Conservation (phyloP, 2,797 vertebrate species). For the Pantherophis vulpinus region DNA sequence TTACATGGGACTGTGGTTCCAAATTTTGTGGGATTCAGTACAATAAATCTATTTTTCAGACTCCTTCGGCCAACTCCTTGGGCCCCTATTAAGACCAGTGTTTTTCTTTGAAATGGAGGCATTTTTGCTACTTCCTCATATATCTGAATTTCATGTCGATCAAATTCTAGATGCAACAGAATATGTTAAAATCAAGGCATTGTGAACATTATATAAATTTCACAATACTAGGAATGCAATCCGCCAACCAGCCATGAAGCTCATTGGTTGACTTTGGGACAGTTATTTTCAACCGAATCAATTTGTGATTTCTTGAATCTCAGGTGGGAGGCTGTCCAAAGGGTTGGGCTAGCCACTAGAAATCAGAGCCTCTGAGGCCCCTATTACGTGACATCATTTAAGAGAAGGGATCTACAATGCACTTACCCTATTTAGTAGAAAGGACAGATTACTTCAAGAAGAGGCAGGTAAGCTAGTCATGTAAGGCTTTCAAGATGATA, state of each 20-base stretch:
- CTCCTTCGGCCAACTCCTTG: slow-evolving; percentile 97
- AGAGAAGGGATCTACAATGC: background rate
- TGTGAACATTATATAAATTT: background rate
- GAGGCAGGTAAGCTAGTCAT: background rate
- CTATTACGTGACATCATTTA: background rate
- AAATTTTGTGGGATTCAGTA: slow-evolving; percentile 89
- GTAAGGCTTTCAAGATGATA: background rate
- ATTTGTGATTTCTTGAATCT: background rate
- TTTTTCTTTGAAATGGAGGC: slow-evolving; percentile 98
- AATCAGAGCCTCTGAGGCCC: background rate
- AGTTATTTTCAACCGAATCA: background rate
- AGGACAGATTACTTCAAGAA: background rate
- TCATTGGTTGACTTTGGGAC: background rate
- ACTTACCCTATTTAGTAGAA: background rate
- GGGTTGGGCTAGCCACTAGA: background rate
- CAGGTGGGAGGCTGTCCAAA: background rate
- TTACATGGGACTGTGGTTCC: slow-evolving; percentile 98
- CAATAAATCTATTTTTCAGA: slow-evolving; percentile 95
- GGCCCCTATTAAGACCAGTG: slow-evolving; percentile 93
- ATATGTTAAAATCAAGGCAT: slow-evolving; percentile 18
- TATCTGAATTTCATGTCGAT: slow-evolving; percentile 97
- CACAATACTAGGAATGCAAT: background rate
- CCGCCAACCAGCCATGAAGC: background rate
- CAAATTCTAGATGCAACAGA: slow-evolving; percentile 84
- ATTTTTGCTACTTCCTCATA: slow-evolving; percentile 97